Evolutionary conservation across 2,113 vertebrate genomes (phyloP).

Genomic region (Syngnathoides biaculeatus): DNA sequence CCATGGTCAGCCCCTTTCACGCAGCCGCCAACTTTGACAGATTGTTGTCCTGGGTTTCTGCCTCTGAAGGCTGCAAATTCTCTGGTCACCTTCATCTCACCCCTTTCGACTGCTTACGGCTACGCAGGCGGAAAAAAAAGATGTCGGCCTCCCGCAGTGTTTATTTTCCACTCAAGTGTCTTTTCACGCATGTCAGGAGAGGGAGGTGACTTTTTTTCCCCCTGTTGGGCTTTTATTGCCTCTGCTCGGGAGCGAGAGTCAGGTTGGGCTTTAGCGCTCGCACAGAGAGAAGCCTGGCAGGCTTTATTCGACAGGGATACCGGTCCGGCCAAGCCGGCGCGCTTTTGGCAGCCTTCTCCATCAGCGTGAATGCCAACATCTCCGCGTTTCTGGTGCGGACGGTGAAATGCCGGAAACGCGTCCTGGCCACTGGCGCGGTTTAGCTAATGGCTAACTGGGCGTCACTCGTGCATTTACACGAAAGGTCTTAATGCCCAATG

Average conservation of each 20-base stretch:
- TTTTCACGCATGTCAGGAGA: slow-evolving; percentile 12
- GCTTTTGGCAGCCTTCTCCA: slow-evolving; percentile 47
- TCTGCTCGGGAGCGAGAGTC: slow-evolving; percentile 46
- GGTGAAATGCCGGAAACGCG: slow-evolving; percentile 26
- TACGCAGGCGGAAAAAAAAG: slow-evolving; percentile 13
- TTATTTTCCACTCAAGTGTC: slow-evolving; percentile 26
- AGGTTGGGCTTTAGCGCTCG: slow-evolving; percentile 46
- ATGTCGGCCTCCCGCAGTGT: slow-evolving; percentile 10
- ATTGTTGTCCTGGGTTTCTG: neutral
- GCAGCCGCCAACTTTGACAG: neutral
- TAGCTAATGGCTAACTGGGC: slow-evolving; percentile 11
- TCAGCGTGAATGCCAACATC: slow-evolving; percentile 56
- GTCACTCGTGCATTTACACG: neutral
- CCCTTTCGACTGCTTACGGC: slow-evolving; percentile 6
- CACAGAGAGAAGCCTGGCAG: slow-evolving; percentile 54
- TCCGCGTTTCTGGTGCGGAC: slow-evolving; percentile 28
- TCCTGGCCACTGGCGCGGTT: slow-evolving; percentile 50
- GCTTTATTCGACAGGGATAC: slow-evolving; percentile 24
- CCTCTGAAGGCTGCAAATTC: neutral
- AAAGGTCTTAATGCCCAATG: neutral
- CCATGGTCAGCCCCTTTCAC: neutral
- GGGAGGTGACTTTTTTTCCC: slow-evolving; percentile 28
- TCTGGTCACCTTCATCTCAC: neutral
- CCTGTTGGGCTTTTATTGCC: slow-evolving; percentile 39
- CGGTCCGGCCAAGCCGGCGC: slow-evolving; percentile 32